A percentile compares a stretch with the other conserved stretches of the same genome.
Conservation (phyloP, 1,140 invertebrate species). For the Belonocnema kinseyi region DNA sequence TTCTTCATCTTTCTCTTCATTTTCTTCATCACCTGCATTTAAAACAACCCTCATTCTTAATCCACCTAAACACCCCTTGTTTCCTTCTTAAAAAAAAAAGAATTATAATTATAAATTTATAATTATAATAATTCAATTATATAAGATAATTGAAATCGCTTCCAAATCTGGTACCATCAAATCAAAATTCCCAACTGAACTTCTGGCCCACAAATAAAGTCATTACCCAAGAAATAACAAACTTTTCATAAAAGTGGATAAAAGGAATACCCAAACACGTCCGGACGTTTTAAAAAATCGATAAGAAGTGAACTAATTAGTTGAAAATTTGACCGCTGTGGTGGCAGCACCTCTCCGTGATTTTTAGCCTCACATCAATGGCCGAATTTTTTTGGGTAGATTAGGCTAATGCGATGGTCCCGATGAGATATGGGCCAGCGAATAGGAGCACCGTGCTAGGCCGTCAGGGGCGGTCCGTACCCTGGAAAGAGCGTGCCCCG, state of each 20-base stretch:
- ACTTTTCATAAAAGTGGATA: neutral
- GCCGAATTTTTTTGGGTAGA: constrained; percentile 71
- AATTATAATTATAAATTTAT: too few species aligned
- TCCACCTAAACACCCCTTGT: neutral
- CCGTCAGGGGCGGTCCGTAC: constrained; percentile 72
- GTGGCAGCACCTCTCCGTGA: constrained; percentile 73
- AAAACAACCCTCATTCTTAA: neutral
- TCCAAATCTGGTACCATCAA: too few species aligned
- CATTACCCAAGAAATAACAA: neutral
- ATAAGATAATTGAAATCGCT: too few species aligned
- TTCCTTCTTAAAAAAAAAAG: too few species aligned
- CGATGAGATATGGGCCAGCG: constrained; percentile 75
- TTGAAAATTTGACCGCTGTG: constrained; percentile 58
- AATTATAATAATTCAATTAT: too few species aligned
- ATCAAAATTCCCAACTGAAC: too few species aligned
- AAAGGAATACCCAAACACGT: neutral
- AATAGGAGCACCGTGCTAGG: constrained; percentile 70
- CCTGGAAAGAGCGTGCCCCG: constrained; percentile 72
- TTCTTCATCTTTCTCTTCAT: too few species aligned
- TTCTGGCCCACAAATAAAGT: neutral
- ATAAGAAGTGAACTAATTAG: constrained; percentile 61
- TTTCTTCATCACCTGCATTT: neutral
- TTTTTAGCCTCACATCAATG: constrained; percentile 69
- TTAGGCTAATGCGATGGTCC: constrained; percentile 74
- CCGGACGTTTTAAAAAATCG: constrained; percentile 60